These are phyloP conservation scores for Heterocephalus glaber DNA, from an alignment of 2,113 vertebrate species.

Conservation along the genomic window DNA sequence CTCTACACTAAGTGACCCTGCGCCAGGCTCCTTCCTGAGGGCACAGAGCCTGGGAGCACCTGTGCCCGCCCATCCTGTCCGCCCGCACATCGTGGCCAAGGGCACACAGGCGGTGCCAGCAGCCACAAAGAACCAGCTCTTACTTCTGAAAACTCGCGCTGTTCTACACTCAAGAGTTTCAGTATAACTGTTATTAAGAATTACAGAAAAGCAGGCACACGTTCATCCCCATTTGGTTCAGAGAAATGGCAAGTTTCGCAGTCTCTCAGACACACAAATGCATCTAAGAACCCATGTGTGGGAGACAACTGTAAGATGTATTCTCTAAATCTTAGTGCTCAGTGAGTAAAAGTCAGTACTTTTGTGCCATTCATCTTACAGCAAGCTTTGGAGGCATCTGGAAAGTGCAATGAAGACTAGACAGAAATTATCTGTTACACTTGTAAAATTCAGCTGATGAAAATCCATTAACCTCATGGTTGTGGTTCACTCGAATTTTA, in stretches of 20 bases:
- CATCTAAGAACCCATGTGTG: neutral
- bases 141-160: neutral
- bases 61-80: neutral
- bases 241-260: neutral
- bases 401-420: constrained; percentile 79
- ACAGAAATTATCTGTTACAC: constrained; percentile 87
- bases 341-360: constrained; percentile 81
- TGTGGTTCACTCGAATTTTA: constrained; percentile 86
- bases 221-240: neutral
- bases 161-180: neutral
- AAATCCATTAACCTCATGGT: constrained; percentile 87
- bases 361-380: constrained; percentile 65
- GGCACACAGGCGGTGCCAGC: neutral
- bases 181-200: neutral
- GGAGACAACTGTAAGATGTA: neutral
- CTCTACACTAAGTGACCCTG: too few species aligned
- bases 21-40: too few species aligned
- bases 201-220: neutral
- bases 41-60: neutral
- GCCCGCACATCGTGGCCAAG: neutral
- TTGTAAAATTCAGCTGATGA: constrained; percentile 87
- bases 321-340: constrained; percentile 73
- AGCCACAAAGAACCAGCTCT: neutral
- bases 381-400: constrained; percentile 78
- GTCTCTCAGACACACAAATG: neutral